Evolutionary conservation across 2,113 vertebrate species (phyloP).

Genomic region (Okapia johnstoni): DNA sequence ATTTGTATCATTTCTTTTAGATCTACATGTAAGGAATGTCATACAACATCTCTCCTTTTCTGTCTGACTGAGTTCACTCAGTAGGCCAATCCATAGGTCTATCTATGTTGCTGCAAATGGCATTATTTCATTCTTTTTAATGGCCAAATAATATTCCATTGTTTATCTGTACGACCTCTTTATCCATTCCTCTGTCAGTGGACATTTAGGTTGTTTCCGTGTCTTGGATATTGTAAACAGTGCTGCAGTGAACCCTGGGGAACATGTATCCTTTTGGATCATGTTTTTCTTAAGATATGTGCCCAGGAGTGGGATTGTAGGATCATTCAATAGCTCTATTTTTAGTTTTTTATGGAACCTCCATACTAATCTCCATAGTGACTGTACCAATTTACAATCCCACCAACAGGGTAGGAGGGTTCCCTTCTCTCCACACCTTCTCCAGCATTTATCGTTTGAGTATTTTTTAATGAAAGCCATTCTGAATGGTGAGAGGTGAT

Average conservation of each 20-base stretch:
- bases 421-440: neutral
- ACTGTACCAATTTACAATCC: neutral
- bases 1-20: neutral
- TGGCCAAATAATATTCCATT: neutral
- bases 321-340: neutral
- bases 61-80: neutral
- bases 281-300: neutral
- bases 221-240: neutral
- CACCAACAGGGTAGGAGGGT: neutral
- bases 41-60: neutral
- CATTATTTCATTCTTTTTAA: neutral
- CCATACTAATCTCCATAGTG: neutral
- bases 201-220: accelerated
- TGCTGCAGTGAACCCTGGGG: neutral
- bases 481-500: neutral
- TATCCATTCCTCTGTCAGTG: neutral
- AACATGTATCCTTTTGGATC: neutral
- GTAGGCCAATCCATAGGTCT: neutral
- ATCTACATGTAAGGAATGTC: neutral
- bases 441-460: neutral
- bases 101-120: neutral
- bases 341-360: neutral
- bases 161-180: neutral
- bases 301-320: neutral
- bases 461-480: neutral